Evolutionary conservation across 2,888 invertebrate genomes (phyloP).

Genomic region (Tyria jacobaeae): DNA sequence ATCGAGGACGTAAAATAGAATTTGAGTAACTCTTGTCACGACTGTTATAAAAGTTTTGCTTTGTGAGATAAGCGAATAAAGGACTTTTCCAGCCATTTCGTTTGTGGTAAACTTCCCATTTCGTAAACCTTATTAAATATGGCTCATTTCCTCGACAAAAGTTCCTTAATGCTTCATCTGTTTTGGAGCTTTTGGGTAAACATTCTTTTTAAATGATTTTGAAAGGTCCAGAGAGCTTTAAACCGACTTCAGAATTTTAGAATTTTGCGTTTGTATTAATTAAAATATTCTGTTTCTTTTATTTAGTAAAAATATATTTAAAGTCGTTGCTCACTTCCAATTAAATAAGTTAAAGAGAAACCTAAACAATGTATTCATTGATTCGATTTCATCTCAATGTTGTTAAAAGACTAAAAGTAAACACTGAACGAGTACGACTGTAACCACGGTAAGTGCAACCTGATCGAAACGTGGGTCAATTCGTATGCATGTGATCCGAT

Average conservation of each 20-base stretch:
- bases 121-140: constrained; percentile 1
- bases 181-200: not conserved
- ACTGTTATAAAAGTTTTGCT: not conserved
- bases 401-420: not conserved
- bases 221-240: not conserved
- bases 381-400: no score
- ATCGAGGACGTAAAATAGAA: not conserved
- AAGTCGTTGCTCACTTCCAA: not conserved
- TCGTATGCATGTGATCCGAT: no score
- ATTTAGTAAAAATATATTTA: not conserved
- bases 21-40: not conserved
- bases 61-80: not conserved
- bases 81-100: not conserved
- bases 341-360: not conserved
- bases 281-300: no score
- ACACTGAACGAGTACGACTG: no score
- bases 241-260: not conserved
- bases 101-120: not conserved
- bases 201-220: not conserved
- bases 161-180: not conserved
- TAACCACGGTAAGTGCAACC: no score
- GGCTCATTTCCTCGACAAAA: not conserved
- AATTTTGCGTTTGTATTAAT: not conserved
- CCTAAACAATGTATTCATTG: not conserved
- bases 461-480: no score